Base-by-base conservation (phyloP, 1,140 invertebrate genomes). In the Plectrocnemia conspersa region DNA sequence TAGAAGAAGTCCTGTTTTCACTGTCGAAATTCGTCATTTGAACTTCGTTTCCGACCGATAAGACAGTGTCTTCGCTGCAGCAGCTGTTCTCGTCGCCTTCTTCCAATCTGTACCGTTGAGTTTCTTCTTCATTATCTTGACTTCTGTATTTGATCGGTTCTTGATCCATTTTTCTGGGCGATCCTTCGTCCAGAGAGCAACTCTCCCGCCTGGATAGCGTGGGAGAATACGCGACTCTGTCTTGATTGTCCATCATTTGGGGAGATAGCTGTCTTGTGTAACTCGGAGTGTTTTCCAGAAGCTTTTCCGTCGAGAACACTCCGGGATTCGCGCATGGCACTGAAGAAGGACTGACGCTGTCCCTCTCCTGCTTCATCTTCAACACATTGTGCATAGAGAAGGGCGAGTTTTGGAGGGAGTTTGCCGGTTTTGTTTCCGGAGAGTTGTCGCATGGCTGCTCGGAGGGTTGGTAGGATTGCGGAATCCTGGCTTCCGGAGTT, bases 1-100 rank as follows among this genome's bases (percentile, higher is more conserved):
- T 61, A 2, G 59, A 61, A 27, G 54, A 61, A 27, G 59, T 56
- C 25, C 59, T 33, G 40, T 61, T 61, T 57, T 61, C 59, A 25
- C 47, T 54, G 36, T 62, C 60, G 46, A 56, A 59, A 25, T 44
- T 58, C 47, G 13, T 58, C 33, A 64, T 57, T 4, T 67, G 72
- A 4, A 77, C 77, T 62, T 84, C 82, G 65, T 83, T 82, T 1
- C 82, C 82, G 33, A 84, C 82, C 36, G 81, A 83, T 1, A 84
- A 56, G 1, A 83, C 82, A 1, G 82, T 84, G 54, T 81, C 81
- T 57, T 83, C 79, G 59, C 82, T 83, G 61, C 79, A 79, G 55
- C 80, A 83, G 33, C 77, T 79, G 25, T 74, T 74, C 38, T 70
- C 69, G 40, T 74, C 73, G 16, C 74, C 68, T 70, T 75, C 56